Conservation (phyloP, 2,113 vertebrate species). For the Propithecus coquereli region DNA sequence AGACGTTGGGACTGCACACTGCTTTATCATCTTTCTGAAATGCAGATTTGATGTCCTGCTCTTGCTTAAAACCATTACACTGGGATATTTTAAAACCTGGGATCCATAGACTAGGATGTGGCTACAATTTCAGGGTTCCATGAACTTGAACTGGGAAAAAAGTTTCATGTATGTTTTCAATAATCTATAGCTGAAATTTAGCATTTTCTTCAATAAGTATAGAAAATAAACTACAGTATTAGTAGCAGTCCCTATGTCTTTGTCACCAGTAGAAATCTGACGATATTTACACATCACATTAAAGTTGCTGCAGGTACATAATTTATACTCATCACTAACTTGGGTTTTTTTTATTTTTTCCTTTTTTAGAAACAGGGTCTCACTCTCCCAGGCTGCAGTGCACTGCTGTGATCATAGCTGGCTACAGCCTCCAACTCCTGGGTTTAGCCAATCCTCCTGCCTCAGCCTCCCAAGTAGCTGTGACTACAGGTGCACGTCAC, state of each 20-base stretch:
- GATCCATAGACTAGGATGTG: neutral
- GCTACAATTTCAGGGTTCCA: conserved; percentile 7
- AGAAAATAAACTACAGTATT: neutral
- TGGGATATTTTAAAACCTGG: conserved; percentile 24
- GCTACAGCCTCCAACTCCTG: too few relatives aligned
- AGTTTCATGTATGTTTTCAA: neutral
- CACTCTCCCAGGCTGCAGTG: too few relatives aligned
- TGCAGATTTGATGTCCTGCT: conserved; percentile 7
- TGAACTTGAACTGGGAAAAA: neutral
- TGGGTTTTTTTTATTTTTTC: too few relatives aligned
- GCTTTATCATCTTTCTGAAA: neutral
- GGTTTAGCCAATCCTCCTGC: too few relatives aligned
- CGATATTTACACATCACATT: conserved; percentile 8
- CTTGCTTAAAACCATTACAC: conserved; percentile 16
- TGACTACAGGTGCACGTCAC: too few relatives aligned
- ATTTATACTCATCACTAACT: neutral
- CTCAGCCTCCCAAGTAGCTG: too few relatives aligned
- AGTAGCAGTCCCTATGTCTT: neutral
- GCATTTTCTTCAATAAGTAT: neutral
- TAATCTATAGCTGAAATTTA: conserved; percentile 24
- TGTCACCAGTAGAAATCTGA: conserved; percentile 4
- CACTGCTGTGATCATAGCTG: too few relatives aligned
- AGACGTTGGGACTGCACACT: neutral
- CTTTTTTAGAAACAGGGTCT: too few relatives aligned
- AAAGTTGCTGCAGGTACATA: neutral